Evolutionary conservation across 2,888 invertebrate genomes (phyloP).

Genomic region (Cosmorhoe ocellata): DNA sequence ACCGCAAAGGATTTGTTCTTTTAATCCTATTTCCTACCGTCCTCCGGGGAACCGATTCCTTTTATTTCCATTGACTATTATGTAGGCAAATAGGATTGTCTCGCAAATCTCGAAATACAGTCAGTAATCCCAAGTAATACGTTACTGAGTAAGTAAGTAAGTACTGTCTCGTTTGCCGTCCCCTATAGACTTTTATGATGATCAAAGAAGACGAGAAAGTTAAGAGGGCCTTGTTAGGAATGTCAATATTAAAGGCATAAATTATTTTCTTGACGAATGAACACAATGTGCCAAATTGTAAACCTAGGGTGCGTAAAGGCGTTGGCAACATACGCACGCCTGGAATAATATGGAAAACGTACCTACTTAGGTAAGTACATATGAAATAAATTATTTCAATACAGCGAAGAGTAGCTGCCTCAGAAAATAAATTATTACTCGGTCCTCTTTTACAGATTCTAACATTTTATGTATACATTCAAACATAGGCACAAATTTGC

Average conservation of each 20-base stretch:
- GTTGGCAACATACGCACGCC: constrained; percentile 1
- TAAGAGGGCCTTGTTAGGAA: constrained; percentile 26
- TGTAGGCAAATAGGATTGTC: constrained; percentile 41
- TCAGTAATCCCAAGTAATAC: constrained; percentile 45
- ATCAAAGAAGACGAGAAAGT: constrained; percentile 30
- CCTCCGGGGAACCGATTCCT: constrained; percentile 34
- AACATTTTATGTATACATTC: no score
- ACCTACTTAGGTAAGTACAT: no score
- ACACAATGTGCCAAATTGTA: constrained; percentile 12
- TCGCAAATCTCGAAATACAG: constrained; percentile 31
- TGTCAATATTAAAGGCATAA: constrained; percentile 23
- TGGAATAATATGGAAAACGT: constrained; percentile 1
- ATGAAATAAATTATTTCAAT: neutral
- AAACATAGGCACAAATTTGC: neutral
- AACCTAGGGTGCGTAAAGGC: neutral
- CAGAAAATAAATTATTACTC: no score
- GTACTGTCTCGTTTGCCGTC: constrained; percentile 37
- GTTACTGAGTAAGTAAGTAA: constrained; percentile 20
- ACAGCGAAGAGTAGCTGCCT: neutral
- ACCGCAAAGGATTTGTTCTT: constrained; percentile 39
- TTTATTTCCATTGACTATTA: constrained; percentile 41
- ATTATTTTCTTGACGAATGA: constrained; percentile 22
- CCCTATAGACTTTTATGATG: constrained; percentile 37
- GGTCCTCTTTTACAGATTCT: no score
- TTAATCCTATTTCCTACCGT: constrained; percentile 40